A percentile compares a stretch with the other conserved stretches of the same genome.
Conservation (phyloP, 37 sponge, comb jelly and placozoan species). For the Petrosia ficiformis region DNA sequence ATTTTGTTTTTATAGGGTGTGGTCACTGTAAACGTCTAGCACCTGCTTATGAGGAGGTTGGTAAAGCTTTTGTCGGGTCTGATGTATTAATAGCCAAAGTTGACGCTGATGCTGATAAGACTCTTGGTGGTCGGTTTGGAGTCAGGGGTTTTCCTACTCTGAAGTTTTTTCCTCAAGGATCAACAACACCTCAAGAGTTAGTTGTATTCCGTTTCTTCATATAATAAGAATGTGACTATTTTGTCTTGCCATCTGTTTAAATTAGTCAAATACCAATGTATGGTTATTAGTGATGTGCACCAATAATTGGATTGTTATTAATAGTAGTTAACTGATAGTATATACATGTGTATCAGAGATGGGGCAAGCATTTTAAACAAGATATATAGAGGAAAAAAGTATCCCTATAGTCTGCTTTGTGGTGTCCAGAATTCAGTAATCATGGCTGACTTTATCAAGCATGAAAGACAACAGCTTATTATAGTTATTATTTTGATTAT, state of each 20-base stretch:
- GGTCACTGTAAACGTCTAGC: constrained; percentile 96
- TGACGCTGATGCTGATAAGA: constrained; percentile 82
- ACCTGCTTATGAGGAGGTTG: constrained; percentile 91
- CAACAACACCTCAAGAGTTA: constrained; percentile 87
- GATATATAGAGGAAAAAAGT: too few relatives aligned
- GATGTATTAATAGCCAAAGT: constrained; percentile 92
- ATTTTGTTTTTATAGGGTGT: constrained; percentile 93
- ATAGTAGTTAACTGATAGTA: too few relatives aligned
- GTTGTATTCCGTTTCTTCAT: constrained; percentile 1
- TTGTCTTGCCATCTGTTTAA: too few relatives aligned
- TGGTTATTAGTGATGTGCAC: neutral
- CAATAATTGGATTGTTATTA: neutral
- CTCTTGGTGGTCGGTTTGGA: constrained; percentile 77
- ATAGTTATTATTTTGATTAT: too few relatives aligned
- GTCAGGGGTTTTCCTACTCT: constrained; percentile 91
- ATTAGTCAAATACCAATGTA: neutral
- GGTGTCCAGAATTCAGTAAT: too few relatives aligned
- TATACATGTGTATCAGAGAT: too few relatives aligned
- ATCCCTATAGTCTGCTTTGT: too few relatives aligned
- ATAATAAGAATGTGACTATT: too few relatives aligned
- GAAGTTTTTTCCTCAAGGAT: constrained; percentile 93
- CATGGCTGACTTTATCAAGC: too few relatives aligned
- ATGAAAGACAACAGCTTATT: too few relatives aligned
- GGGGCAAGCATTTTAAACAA: too few relatives aligned
- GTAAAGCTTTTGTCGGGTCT: constrained; percentile 69